Evolutionary conservation across 2,888 invertebrate genomes (phyloP).

Genomic region (Phyto melanocephala): DNA sequence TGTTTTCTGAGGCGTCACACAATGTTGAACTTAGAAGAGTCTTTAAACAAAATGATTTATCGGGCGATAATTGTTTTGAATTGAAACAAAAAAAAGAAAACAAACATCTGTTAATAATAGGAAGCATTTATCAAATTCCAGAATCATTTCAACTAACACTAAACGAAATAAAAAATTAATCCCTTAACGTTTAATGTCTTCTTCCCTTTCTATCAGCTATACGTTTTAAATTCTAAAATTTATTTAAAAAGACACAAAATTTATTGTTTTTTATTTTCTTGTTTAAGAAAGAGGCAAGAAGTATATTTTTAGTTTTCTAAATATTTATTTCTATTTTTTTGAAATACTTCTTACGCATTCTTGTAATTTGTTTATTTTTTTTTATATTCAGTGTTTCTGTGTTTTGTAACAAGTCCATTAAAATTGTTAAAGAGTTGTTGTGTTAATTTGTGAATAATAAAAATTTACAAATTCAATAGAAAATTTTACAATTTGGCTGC

Average conservation of each 20-base stretch:
- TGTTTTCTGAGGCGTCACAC: not conserved
- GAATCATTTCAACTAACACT: not conserved
- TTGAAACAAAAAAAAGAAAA: too few relatives aligned
- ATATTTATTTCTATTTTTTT: not conserved
- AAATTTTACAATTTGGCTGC: conserved; percentile 25
- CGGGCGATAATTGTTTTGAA: conserved; percentile 36
- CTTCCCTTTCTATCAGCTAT: too few relatives aligned
- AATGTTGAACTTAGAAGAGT: conserved; percentile 21
- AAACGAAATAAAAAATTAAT: conserved; percentile 5
- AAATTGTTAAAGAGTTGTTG: conserved; percentile 16
- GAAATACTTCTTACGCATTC: not conserved
- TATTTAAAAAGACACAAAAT: too few relatives aligned
- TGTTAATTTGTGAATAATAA: conserved; percentile 46
- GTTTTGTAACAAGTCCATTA: conserved; percentile 36
- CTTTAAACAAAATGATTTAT: conserved; percentile 24
- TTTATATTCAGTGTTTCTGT: not conserved
- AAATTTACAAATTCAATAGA: conserved; percentile 4
- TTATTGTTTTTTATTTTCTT: not conserved
- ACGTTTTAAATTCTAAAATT: too few relatives aligned
- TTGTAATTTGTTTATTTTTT: conserved; percentile 27
- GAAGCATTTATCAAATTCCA: conserved; percentile 22
- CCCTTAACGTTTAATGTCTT: not conserved
- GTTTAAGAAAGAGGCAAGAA: not conserved
- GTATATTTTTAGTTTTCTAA: not conserved
- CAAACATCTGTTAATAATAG: conserved; percentile 42